A percentile compares a stretch with the other conserved stretches of the same genome.
phyloP scores from a whole-genome alignment of 2,113 vertebrate genomes.

The Anguilla rostrata region DNA sequence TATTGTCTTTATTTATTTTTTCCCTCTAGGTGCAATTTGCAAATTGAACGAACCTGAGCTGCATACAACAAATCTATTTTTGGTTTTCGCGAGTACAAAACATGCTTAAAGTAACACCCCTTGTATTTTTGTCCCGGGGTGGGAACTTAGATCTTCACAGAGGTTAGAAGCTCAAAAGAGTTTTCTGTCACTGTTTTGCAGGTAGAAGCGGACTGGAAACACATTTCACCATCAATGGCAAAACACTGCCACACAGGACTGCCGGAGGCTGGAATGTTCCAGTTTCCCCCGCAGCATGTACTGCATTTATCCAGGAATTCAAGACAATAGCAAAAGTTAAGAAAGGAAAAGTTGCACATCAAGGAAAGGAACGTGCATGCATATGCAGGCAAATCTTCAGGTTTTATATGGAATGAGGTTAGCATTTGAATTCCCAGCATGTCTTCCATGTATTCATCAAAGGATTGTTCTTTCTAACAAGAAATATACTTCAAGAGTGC shows the following conservation, averaged over 20 bases:
- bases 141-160: slow-evolving; percentile 15
- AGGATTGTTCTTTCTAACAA: neutral
- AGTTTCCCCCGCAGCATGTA: slow-evolving; percentile 17
- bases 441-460: neutral
- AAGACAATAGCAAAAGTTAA: neutral
- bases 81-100: slow-evolving; percentile 19
- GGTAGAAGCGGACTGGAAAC: slow-evolving; percentile 10
- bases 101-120: neutral
- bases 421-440: neutral
- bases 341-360: neutral
- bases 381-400: slow-evolving; percentile 2
- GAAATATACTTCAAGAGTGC: neutral
- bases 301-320: slow-evolving; percentile 23
- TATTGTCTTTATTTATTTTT: neutral
- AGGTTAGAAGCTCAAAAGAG: slow-evolving; percentile 19
- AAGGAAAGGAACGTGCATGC: neutral
- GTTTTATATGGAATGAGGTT: neutral
- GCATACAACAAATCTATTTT: neutral
- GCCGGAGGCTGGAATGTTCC: slow-evolving; percentile 5
- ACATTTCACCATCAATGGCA: slow-evolving; percentile 13
- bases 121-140: slow-evolving; percentile 18
- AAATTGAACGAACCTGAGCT: neutral
- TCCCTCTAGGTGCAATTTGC: slow-evolving; percentile 1
- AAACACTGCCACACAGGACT: neutral
- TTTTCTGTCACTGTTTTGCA: neutral